These are phyloP conservation scores for Piscicola geometra DNA, from an alignment of 2,888 invertebrate genomes.

Conservation along the genomic window DNA sequence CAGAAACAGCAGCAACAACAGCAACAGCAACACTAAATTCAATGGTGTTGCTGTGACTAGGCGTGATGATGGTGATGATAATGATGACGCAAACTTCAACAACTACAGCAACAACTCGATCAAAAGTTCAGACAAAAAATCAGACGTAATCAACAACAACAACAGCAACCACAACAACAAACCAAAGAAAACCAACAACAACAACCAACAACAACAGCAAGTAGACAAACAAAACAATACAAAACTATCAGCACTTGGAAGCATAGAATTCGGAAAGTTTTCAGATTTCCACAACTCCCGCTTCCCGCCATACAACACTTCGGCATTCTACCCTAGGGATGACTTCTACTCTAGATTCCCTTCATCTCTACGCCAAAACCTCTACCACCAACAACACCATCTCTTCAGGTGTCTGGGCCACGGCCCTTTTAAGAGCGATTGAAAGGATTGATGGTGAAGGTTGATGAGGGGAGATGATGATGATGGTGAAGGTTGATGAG, in stretches of 20 bases:
- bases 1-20: not conserved
- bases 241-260: not conserved
- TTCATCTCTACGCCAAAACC: not conserved
- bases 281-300: not conserved
- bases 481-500: not conserved
- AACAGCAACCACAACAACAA: not conserved
- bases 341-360: conserved; percentile 20
- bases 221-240: not conserved
- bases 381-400: conserved; percentile 18
- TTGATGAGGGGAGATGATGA: too few species aligned
- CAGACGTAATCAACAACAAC: not conserved
- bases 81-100: not conserved
- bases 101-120: not conserved
- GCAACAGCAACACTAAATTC: not conserved
- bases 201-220: conserved; percentile 2
- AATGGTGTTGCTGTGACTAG: too few species aligned
- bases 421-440: not conserved
- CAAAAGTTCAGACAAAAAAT: not conserved
- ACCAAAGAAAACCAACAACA: not conserved
- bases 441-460: too few species aligned
- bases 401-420: conserved; percentile 23
- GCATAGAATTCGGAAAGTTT: not conserved
- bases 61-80: too few species aligned
- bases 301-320: not conserved
- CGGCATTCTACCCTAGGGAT: not conserved